phyloP scores from a whole-genome alignment of 2,113 vertebrate species.

The Actinemys pallida region DNA sequence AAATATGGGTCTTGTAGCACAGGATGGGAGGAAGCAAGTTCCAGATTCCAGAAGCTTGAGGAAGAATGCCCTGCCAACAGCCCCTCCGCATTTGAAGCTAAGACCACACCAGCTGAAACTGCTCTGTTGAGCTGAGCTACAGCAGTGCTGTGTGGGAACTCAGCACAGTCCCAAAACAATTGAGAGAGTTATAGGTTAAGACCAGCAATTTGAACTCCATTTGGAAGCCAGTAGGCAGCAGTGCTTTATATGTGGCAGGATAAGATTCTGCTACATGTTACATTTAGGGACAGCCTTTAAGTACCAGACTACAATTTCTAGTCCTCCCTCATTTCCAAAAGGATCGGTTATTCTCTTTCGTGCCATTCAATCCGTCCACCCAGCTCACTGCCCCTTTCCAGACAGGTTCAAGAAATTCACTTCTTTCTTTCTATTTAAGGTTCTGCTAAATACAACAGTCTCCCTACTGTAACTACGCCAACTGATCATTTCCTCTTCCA shows the following conservation, averaged over 20 bases:
- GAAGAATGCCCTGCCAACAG: not conserved
- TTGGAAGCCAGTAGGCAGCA: not conserved
- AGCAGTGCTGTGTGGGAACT: not conserved
- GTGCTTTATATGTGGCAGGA: not conserved
- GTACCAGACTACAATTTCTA: not conserved
- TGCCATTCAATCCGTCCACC: not conserved
- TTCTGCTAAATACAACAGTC: not conserved
- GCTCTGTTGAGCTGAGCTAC: not conserved
- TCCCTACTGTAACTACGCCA: not conserved
- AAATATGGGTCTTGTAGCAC: not conserved
- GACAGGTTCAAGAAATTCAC: not conserved
- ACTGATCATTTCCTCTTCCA: not conserved
- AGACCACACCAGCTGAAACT: not conserved
- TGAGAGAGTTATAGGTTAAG: not conserved
- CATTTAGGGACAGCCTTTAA: accelerated
- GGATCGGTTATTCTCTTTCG: not conserved
- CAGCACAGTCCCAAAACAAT: not conserved
- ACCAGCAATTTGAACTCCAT: not conserved
- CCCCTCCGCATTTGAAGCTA: accelerated
- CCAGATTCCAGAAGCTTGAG: not conserved
- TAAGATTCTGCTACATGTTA: not conserved
- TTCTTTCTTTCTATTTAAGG: not conserved
- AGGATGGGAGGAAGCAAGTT: not conserved
- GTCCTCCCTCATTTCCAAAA: not conserved
- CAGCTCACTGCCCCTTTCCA: accelerated